A percentile compares a stretch with the other conserved stretches of the same genome.
These are phyloP conservation scores for Rhinopomastus cyanomelas DNA, from an alignment of 2,113 vertebrate genomes.

Conservation along the genomic window DNA sequence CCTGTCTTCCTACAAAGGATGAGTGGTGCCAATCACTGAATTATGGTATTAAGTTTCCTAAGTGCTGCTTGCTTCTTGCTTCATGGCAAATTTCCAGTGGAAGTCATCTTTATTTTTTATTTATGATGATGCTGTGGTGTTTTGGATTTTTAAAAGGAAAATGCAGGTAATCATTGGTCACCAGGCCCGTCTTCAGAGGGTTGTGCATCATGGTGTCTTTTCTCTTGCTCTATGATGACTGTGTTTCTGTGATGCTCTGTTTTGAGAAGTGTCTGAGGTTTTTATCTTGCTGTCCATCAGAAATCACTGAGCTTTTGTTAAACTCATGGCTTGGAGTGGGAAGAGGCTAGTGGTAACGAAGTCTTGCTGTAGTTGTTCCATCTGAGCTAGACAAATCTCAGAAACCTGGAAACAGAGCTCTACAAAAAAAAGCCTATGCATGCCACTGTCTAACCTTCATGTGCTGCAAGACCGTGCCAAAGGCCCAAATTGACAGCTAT, in stretches of 20 bases:
- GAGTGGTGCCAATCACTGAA: background rate
- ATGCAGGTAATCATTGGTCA: background rate
- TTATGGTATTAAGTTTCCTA: background rate
- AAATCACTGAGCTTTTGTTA: background rate
- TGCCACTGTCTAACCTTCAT: background rate
- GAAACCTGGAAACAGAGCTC: background rate
- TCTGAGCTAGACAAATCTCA: background rate
- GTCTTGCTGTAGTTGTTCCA: background rate
- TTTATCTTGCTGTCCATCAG: background rate
- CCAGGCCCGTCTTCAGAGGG: background rate
- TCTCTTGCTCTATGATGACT: background rate
- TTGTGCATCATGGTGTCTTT: background rate
- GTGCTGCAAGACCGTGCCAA: background rate
- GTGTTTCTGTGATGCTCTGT: background rate
- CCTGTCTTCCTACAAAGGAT: background rate
- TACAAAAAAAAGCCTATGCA: background rate
- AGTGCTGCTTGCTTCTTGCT: background rate
- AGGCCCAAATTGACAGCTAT: background rate
- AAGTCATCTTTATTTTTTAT: background rate
- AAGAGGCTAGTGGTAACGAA: background rate
- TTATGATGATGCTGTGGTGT: background rate
- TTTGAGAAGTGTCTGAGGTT: background rate
- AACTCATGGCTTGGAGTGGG: background rate
- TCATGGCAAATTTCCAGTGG: background rate
- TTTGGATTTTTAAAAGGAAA: background rate